Conservation (phyloP, 2,888 invertebrate species). For the Dendrolimus houi region DNA sequence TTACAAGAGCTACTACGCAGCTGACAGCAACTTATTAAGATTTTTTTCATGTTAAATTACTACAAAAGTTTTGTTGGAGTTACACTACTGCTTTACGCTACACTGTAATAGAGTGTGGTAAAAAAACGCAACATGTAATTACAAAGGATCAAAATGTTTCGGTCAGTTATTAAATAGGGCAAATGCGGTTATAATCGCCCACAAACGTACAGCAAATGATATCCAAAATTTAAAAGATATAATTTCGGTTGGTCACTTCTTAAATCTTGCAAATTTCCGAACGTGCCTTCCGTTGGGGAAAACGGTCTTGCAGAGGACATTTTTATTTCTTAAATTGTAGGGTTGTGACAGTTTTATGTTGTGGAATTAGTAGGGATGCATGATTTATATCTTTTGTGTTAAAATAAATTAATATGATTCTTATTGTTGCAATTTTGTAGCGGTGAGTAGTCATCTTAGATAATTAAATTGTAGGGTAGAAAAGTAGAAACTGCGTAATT, state of each 20-base stretch:
- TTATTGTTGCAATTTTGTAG: neutral
- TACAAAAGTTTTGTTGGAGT: too few relatives aligned
- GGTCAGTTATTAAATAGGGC: slow-evolving; percentile 62
- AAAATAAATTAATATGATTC: neutral
- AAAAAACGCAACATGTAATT: slow-evolving; percentile 58
- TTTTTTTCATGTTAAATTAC: too few relatives aligned
- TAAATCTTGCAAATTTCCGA: slow-evolving; percentile 36
- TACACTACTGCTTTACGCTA: too few relatives aligned
- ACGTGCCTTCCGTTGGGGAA: slow-evolving; percentile 56
- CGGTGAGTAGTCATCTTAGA: neutral
- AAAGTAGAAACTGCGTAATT: too few relatives aligned
- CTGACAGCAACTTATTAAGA: too few relatives aligned
- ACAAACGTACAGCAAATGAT: slow-evolving; percentile 44
- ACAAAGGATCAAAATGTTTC: slow-evolving; percentile 62
- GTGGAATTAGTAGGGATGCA: slow-evolving; percentile 23
- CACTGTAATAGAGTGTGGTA: neutral
- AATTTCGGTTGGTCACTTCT: slow-evolving; percentile 25
- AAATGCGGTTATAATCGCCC: slow-evolving; percentile 71
- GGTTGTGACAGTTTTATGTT: slow-evolving; percentile 42
- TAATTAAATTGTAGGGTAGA: neutral
- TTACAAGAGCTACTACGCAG: too few relatives aligned
- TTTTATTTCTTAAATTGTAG: slow-evolving; percentile 50
- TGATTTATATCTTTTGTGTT: slow-evolving; percentile 35
- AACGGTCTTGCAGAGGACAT: slow-evolving; percentile 38
- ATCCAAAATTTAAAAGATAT: slow-evolving; percentile 32